Evolutionary conservation across 2,888 invertebrate species (phyloP), one percentile per base, ranked within the genome.

Genomic region (Herminia tarsipennalis): DNA sequence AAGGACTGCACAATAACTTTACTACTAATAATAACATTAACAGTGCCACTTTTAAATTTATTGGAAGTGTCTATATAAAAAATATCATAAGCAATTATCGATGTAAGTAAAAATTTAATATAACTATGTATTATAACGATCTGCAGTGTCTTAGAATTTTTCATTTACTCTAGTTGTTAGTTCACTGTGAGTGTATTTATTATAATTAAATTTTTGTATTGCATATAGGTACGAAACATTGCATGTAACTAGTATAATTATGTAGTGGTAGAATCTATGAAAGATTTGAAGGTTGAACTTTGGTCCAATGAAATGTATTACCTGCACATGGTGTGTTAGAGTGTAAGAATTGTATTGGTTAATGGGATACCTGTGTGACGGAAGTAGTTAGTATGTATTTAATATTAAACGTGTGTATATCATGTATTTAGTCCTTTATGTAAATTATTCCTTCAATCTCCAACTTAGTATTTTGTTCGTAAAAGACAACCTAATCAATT

Each of bases 231-330:
- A 63, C 57, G 37, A 42, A 56, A 53, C 52, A 59, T 64, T 61
- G 62, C 51, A 55, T 58, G 41, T 68, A 59, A 49, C 46, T 66
- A 66, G 56, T 10, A 49, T 55, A 49, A n/a, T 39, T 44, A 40
- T 43, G 46, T 66, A 66, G 67, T 34, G 45, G 59, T 70, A 71
- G 64, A 58, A 49, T 70, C 70, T 77, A 74, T 71, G 73, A 78
- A 72, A 75, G 83, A 85, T 78, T 77, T 80, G 83, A 90, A 86
- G 90, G 90, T 91, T 91, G 90, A 90, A 89, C 79, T 87, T 89
- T 90, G 90, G 90, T 91, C 90, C 90, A 91, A 91, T 85, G 84
- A 88, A 80, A 80, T 81, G 83, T 86, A 88, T 80, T 81, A 79
- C 67, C 73, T 83, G 86, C 89, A 88, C 88, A 81, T 81, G 81